A percentile compares a stretch with the other conserved stretches of the same genome.
Evolutionary conservation across 2,797 vertebrate genomes (phyloP).

Genomic region (Peromyscus aztecus): DNA sequence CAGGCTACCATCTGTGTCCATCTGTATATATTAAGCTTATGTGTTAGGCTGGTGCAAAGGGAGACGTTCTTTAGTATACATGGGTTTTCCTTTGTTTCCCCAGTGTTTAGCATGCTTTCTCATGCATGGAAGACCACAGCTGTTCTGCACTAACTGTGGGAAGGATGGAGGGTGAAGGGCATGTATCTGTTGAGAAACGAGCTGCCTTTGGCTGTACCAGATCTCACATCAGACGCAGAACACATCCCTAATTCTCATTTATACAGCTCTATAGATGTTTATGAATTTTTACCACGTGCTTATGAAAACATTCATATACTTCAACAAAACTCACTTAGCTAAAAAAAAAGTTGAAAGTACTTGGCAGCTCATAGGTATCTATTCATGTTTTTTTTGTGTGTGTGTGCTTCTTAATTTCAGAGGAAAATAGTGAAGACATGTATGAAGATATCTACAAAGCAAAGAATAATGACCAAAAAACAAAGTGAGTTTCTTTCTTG

Average conservation of each 20-base stretch:
- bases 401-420: slow-evolving; percentile 83
- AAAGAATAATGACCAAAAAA: slow-evolving; percentile 75
- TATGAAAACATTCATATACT: background rate
- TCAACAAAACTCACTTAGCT: background rate
- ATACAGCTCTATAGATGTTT: background rate
- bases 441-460: slow-evolving; percentile 87
- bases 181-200: background rate
- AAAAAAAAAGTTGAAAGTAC: slow-evolving; percentile 22
- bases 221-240: background rate
- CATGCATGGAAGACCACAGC: background rate
- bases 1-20: background rate
- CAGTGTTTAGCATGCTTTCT: background rate
- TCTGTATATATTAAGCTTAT: background rate
- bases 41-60: background rate
- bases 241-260: slow-evolving; percentile 13
- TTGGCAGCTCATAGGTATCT: background rate
- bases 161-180: background rate
- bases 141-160: background rate
- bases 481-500: slow-evolving; percentile 83
- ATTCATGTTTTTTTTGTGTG: background rate
- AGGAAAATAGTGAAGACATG: slow-evolving; percentile 80
- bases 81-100: background rate
- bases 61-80: background rate
- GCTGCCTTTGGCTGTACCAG: background rate
- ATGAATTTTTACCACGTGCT: background rate